These are phyloP conservation scores for Sitobion miscanthi DNA, from an alignment of 1,140 invertebrate species.

Conservation along the genomic window DNA sequence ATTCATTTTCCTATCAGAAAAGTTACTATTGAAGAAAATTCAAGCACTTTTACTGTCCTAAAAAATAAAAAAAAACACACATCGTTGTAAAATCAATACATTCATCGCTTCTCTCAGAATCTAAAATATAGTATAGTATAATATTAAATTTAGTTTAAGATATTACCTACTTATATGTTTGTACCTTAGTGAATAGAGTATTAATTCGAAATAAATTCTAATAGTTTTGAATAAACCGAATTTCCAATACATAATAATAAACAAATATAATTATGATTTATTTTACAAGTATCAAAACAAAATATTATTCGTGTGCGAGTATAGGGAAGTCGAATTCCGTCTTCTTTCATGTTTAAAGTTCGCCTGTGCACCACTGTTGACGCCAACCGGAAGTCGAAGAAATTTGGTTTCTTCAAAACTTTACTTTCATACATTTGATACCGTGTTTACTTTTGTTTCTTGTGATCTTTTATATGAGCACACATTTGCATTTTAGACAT, in stretches of 20 bases:
- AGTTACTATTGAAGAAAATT: too few relatives aligned
- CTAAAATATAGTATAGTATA: too few relatives aligned
- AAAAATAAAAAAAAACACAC: too few relatives aligned
- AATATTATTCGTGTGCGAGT: background rate
- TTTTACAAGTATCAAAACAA: background rate
- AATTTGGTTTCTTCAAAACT: background rate
- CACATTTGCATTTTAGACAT: background rate
- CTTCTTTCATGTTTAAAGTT: background rate
- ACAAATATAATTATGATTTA: background rate
- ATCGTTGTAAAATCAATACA: too few relatives aligned
- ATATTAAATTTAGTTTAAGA: too few relatives aligned
- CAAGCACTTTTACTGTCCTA: too few relatives aligned
- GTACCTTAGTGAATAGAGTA: background rate
- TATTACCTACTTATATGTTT: too few relatives aligned
- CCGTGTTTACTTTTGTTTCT: background rate
- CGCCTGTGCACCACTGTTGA: background rate
- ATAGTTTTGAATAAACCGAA: background rate
- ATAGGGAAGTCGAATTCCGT: background rate
- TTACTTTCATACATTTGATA: background rate
- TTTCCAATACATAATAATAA: background rate
- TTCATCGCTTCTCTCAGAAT: too few relatives aligned
- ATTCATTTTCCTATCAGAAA: too few relatives aligned
- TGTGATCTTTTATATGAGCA: background rate
- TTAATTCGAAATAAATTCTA: background rate
- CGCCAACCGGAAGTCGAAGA: background rate